phyloP scores from a whole-genome alignment of 2,888 invertebrate species.

The Acronicta leporina region DNA sequence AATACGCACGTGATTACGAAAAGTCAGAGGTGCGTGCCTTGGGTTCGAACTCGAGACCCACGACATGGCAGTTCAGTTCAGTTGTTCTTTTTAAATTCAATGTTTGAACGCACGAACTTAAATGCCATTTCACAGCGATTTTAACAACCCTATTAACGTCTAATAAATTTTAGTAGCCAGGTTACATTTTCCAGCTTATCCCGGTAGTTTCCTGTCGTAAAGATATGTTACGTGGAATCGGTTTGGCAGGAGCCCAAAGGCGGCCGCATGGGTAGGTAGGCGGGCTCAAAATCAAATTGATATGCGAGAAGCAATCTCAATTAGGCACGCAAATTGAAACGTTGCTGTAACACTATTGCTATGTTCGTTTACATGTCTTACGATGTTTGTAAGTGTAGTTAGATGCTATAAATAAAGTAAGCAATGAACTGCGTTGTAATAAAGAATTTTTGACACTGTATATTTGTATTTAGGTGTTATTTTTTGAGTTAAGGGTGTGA shows the following conservation, averaged over 20 bases:
- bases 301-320: conserved; percentile 60
- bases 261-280: conserved; percentile 35
- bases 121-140: not conserved
- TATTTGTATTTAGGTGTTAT: no score
- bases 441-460: not conserved
- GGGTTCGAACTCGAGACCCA: no score
- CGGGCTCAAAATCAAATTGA: conserved; percentile 53
- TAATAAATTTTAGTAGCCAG: not conserved
- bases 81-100: no score
- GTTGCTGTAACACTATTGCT: conserved; percentile 18
- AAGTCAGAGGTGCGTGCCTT: no score
- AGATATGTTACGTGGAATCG: conserved; percentile 40
- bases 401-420: not conserved
- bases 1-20: no score
- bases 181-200: conserved; percentile 18
- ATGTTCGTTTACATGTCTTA: conserved; percentile 3
- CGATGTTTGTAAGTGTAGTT: not conserved
- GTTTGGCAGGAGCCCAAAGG: conserved; percentile 49
- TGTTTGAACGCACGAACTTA: not conserved
- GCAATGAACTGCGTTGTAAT: conserved; percentile 5
- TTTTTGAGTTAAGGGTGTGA: no score
- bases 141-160: not conserved
- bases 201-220: conserved; percentile 21
- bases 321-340: conserved; percentile 56
- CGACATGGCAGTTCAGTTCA: no score